These are phyloP conservation scores for Calephelis nemesis DNA, from an alignment of 1,140 invertebrate species.

Conservation along the genomic window DNA sequence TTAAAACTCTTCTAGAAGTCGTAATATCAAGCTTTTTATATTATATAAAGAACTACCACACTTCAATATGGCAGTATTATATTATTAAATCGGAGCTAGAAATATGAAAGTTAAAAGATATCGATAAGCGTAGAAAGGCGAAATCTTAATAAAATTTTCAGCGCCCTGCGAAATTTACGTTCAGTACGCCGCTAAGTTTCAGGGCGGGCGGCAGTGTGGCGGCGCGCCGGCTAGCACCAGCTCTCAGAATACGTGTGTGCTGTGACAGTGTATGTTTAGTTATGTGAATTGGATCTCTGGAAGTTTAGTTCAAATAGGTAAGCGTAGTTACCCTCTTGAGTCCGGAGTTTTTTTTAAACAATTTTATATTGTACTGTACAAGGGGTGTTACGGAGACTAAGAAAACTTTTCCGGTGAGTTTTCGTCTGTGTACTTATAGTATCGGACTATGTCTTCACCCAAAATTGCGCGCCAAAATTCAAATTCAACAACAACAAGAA, in stretches of 20 bases:
- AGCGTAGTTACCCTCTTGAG: slow-evolving; percentile 12
- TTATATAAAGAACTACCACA: no score
- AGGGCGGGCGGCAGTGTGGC: slow-evolving; percentile 52
- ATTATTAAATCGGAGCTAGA: slow-evolving; percentile 25
- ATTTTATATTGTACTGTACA: no score
- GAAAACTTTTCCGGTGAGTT: no score
- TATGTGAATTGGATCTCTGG: slow-evolving; percentile 24
- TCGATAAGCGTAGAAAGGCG: slow-evolving; percentile 11
- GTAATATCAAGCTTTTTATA: no score
- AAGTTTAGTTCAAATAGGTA: slow-evolving; percentile 37
- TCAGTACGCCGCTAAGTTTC: slow-evolving; percentile 11
- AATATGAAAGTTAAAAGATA: slow-evolving; percentile 5
- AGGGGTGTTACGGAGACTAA: no score
- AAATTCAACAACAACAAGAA: no score
- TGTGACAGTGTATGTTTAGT: slow-evolving; percentile 29
- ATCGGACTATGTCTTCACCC: no score
- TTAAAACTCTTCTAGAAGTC: no score
- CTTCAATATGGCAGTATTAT: no score
- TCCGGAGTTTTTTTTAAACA: no score
- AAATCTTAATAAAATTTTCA: slow-evolving; percentile 59
- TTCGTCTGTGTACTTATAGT: no score
- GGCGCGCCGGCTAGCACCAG: slow-evolving; percentile 39
- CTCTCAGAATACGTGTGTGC: slow-evolving; percentile 37
- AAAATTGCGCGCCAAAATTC: no score
- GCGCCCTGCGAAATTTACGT: slow-evolving; percentile 43